Evolutionary conservation across 2,113 vertebrate species (phyloP).

Genomic region (Festucalex cinctus): DNA sequence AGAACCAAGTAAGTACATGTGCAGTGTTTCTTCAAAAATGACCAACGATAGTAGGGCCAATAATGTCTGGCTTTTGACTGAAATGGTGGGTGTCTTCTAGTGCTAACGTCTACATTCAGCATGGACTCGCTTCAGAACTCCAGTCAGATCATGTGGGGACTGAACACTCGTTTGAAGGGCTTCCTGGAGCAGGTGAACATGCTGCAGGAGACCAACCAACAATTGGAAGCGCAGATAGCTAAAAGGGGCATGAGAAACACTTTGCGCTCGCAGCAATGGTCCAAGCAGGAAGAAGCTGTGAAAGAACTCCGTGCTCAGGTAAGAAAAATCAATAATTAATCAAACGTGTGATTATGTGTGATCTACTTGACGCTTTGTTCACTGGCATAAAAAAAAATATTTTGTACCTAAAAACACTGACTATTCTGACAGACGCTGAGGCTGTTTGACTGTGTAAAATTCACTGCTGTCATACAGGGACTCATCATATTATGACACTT

Average conservation of each 20-base stretch:
- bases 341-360: not conserved
- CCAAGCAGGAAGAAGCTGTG: conserved; percentile 54
- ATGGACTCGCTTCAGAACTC: conserved; percentile 60
- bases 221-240: conserved; percentile 63
- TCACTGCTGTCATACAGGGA: not conserved
- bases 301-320: conserved; percentile 68
- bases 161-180: conserved; percentile 62
- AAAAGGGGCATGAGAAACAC: conserved; percentile 36
- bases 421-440: not conserved
- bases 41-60: not conserved
- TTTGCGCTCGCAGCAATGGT: conserved; percentile 43
- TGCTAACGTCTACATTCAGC: conserved; percentile 9
- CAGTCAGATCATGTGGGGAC: conserved; percentile 50
- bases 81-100: not conserved
- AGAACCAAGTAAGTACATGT: not conserved
- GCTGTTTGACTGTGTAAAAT: not conserved
- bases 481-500: not conserved
- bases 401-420: not conserved
- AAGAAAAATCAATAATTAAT: conserved; percentile 8
- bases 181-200: conserved; percentile 68
- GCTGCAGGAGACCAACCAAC: conserved; percentile 66
- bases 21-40: not conserved
- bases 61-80: conserved; percentile 16
- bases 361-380: not conserved
- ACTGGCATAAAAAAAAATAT: not conserved